These are phyloP conservation scores for Xanthorhoe spadicearia DNA, from an alignment of 2,888 invertebrate species.

Conservation along the genomic window DNA sequence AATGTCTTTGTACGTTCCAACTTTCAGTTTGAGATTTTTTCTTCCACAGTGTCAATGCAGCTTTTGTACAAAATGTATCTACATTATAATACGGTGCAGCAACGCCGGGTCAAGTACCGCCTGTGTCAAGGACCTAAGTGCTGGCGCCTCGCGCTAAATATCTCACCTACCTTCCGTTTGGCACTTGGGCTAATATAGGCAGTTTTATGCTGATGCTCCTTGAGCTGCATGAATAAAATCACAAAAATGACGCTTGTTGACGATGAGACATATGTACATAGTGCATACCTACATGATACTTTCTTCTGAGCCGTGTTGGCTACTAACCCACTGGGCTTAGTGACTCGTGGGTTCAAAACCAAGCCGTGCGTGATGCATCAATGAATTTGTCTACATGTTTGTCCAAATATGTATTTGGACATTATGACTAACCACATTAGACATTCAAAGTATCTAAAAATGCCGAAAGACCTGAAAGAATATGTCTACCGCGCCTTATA, in stretches of 20 bases:
- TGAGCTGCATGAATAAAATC: slow-evolving; percentile 6
- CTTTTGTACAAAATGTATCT: slow-evolving; percentile 9
- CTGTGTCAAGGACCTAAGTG: slow-evolving; percentile 17
- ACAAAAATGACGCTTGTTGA: background rate
- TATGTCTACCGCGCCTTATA: too few relatives aligned
- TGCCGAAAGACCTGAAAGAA: too few relatives aligned
- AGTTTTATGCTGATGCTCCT: slow-evolving; percentile 17
- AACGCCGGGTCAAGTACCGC: slow-evolving; percentile 18
- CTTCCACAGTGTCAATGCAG: background rate
- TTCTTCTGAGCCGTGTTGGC: too few relatives aligned
- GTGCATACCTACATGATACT: too few relatives aligned
- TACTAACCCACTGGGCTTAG: too few relatives aligned
- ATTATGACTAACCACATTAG: too few relatives aligned
- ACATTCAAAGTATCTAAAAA: too few relatives aligned
- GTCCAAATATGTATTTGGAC: too few relatives aligned
- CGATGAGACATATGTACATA: background rate
- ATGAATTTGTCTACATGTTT: too few relatives aligned
- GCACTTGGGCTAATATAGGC: slow-evolving; percentile 11
- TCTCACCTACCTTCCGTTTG: slow-evolving; percentile 14
- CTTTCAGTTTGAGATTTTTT: background rate
- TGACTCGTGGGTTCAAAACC: too few relatives aligned
- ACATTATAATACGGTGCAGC: slow-evolving; percentile 20
- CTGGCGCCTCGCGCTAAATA: slow-evolving; percentile 21
- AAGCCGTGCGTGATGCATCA: too few relatives aligned
- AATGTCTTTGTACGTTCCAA: background rate